These are phyloP conservation scores for Phaethon lepturus DNA, from an alignment of 2,113 vertebrate genomes.

Conservation along the genomic window DNA sequence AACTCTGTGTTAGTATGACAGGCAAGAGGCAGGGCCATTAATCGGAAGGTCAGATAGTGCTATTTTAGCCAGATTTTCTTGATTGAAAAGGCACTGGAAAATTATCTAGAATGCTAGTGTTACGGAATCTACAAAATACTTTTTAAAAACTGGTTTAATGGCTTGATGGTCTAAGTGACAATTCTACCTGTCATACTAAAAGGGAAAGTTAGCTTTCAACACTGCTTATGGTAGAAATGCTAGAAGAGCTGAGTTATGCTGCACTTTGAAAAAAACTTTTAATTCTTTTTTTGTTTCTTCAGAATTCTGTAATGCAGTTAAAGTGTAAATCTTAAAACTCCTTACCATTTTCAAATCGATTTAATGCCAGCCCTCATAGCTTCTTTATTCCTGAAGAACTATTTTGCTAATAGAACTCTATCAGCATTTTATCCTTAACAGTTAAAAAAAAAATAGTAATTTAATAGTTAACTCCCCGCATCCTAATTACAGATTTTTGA, in stretches of 20 bases:
- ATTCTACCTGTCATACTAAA: slow-evolving; percentile 74
- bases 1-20: slow-evolving; percentile 84
- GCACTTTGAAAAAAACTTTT: slow-evolving; percentile 31
- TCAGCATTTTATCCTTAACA: neutral
- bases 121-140: slow-evolving; percentile 71
- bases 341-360: neutral
- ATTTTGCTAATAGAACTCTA: neutral
- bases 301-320: neutral
- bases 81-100: slow-evolving; percentile 80
- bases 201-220: slow-evolving; percentile 58
- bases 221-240: slow-evolving; percentile 15
- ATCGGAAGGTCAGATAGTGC: slow-evolving; percentile 82
- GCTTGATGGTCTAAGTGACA: slow-evolving; percentile 73
- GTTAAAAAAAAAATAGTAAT: neutral
- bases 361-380: neutral
- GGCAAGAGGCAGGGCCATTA: slow-evolving; percentile 85
- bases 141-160: slow-evolving; percentile 73
- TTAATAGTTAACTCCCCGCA: neutral
- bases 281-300: slow-evolving; percentile 33
- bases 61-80: slow-evolving; percentile 81
- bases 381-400: neutral
- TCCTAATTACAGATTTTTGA: neutral
- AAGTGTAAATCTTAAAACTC: slow-evolving; percentile 7
- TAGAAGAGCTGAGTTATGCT: neutral
- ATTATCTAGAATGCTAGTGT: slow-evolving; percentile 78